Percentiles rank a stretch among this genome's conserved stretches.
These are phyloP conservation scores for Xerus rutilus DNA, from an alignment of 2,797 vertebrate genomes.

Conservation along the genomic window DNA sequence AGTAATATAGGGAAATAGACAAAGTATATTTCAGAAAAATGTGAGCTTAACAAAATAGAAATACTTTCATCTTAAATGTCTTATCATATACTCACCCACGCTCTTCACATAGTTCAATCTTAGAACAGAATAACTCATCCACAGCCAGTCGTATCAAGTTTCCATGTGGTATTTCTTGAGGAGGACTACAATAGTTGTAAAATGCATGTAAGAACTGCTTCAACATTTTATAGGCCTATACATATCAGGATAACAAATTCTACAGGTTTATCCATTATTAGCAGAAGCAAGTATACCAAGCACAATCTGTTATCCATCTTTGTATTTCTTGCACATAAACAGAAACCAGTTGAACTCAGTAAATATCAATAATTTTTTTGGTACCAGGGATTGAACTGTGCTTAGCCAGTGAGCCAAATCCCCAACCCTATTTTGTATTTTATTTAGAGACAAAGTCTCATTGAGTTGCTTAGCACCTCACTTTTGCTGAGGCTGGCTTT, in stretches of 20 bases:
- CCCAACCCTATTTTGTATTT: no score
- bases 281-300: constrained; percentile 6
- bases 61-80: constrained; percentile 39
- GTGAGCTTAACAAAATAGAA: constrained; percentile 38
- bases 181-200: constrained; percentile 88
- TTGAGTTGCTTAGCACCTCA: no score
- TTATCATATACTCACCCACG: constrained; percentile 88
- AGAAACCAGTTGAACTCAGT: constrained; percentile 32
- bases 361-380: background rate
- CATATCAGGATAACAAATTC: constrained; percentile 9
- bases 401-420: no score
- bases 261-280: constrained; percentile 20
- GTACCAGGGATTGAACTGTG: no score
- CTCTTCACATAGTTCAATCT: constrained; percentile 91
- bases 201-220: constrained; percentile 61
- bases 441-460: no score
- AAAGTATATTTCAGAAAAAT: constrained; percentile 35
- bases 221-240: constrained; percentile 44
- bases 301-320: constrained; percentile 33
- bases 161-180: constrained; percentile 92
- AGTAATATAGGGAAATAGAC: constrained; percentile 46
- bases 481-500: no score
- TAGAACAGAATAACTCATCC: constrained; percentile 93
- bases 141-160: constrained; percentile 94
- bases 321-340: background rate